Conservation (phyloP, 2,113 vertebrate genomes). For the Oxyruncus cristatus region DNA sequence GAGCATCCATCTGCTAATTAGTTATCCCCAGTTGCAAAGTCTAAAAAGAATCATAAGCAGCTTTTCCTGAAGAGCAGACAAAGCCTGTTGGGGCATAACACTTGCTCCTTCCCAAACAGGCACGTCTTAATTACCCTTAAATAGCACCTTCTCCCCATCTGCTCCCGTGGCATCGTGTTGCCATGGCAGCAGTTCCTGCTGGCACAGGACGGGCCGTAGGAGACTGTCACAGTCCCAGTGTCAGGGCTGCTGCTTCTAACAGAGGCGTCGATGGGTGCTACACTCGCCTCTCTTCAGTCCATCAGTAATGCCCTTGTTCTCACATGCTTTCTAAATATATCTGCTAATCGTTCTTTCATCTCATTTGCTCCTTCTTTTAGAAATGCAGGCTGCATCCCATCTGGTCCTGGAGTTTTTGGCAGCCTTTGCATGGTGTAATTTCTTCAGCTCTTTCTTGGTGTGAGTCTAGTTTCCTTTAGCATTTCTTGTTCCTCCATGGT, state of each 20-base stretch:
- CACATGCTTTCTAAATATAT: neutral
- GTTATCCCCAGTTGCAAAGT: neutral
- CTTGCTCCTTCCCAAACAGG: neutral
- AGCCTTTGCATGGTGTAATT: neutral
- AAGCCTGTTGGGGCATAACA: neutral
- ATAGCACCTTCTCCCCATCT: neutral
- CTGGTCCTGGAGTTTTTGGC: constrained; percentile 26
- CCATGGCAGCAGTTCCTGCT: neutral
- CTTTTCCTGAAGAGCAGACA: neutral
- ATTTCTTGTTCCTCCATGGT: neutral
- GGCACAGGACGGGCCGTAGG: neutral
- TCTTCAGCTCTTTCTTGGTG: neutral
- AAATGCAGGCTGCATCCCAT: neutral
- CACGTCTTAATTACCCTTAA: neutral
- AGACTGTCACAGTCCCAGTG: neutral
- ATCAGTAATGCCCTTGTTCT: neutral
- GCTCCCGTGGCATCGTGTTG: neutral
- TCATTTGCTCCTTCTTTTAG: constrained; percentile 15
- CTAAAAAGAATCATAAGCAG: neutral
- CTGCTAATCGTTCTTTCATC: neutral
- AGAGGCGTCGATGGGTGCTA: neutral
- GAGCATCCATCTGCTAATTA: neutral
- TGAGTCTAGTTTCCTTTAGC: neutral
- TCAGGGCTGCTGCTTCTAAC: neutral
- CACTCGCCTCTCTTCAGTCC: neutral